Evolutionary conservation across 2,797 vertebrate species (phyloP).

Genomic region (Malurus leucopterus): DNA sequence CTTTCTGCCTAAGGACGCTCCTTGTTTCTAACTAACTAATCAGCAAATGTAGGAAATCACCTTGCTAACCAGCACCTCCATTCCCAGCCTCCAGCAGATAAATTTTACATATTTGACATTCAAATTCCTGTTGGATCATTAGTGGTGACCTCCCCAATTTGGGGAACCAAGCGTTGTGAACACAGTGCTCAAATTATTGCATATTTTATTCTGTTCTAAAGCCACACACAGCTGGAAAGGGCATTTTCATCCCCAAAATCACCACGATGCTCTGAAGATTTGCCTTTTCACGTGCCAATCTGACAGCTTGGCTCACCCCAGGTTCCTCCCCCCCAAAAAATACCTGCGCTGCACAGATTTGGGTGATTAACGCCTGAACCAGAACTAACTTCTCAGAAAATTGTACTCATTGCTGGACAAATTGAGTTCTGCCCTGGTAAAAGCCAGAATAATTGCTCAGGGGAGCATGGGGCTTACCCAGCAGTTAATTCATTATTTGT

Average conservation of each 20-base stretch:
- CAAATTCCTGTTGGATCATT: background rate
- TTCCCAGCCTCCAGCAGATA: background rate
- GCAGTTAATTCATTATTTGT: constrained; percentile 59
- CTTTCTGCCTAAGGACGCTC: background rate
- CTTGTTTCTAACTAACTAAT: background rate
- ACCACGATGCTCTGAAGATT: accelerated
- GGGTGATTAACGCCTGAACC: background rate
- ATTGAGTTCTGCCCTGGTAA: constrained; percentile 32
- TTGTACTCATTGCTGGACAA: constrained; percentile 34
- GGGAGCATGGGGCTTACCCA: constrained; percentile 25
- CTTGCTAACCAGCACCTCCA: background rate
- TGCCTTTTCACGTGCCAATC: background rate
- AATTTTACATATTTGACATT: background rate
- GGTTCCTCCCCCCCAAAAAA: background rate
- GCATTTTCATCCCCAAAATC: background rate
- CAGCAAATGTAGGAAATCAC: background rate
- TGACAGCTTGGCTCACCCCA: background rate
- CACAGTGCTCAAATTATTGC: accelerated
- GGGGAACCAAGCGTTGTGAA: background rate
- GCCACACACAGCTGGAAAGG: background rate
- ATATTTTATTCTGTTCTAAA: background rate
- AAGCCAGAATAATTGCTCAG: constrained; percentile 51
- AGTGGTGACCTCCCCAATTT: background rate
- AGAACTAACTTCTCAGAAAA: constrained; percentile 43
- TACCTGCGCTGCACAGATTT: background rate